These are phyloP conservation scores for Cyanistes caeruleus DNA, from an alignment of 2,113 vertebrate species.

Conservation along the genomic window DNA sequence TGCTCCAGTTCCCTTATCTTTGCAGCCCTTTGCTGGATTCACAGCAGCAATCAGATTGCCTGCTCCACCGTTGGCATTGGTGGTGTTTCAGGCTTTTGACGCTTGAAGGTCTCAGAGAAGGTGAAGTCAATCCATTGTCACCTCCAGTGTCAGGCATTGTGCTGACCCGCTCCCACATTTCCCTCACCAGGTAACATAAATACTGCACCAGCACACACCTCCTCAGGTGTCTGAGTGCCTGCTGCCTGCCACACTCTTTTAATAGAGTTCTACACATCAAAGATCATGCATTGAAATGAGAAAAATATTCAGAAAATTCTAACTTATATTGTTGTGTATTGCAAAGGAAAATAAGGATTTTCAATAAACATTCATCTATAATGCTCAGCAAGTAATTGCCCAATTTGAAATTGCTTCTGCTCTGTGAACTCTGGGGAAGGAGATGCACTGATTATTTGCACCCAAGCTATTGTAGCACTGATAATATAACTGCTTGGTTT, in stretches of 20 bases:
- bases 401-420: not conserved
- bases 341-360: not conserved
- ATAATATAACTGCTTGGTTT: not conserved
- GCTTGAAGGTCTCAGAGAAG: not conserved
- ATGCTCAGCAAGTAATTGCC: not conserved
- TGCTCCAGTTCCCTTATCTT: not conserved
- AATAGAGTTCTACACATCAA: not conserved
- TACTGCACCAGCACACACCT: not conserved
- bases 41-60: not conserved
- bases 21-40: not conserved
- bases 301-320: not conserved
- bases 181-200: not conserved
- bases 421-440: not conserved
- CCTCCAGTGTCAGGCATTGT: accelerated
- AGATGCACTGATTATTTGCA: not conserved
- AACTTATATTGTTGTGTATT: not conserved
- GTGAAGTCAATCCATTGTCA: not conserved
- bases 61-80: not conserved
- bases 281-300: not conserved
- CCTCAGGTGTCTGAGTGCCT: not conserved
- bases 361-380: not conserved
- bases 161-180: not conserved
- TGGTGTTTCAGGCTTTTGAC: not conserved
- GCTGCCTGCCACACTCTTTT: not conserved
- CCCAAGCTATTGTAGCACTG: not conserved